Evolutionary conservation across 2,888 invertebrate species (phyloP), one percentile per base, ranked within the genome.

Genomic region (Zygogramma bicolorata): DNA sequence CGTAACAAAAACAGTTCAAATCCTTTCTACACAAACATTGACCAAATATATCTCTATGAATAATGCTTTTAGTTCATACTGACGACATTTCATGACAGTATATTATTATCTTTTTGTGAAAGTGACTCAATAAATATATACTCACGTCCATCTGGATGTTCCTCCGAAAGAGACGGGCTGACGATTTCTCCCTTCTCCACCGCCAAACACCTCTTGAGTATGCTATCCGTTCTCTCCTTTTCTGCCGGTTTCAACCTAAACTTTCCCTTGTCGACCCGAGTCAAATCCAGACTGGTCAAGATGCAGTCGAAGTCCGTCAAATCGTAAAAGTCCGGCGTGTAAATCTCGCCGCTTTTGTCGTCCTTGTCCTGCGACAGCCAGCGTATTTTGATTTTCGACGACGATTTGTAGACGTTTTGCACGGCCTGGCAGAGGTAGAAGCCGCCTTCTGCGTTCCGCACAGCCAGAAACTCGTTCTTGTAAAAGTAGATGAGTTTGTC

Each of bases 401-500:
- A 95, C 61, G 92, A 92, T 84, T 94, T 94, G 87, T 95, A 96
- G 71, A 97, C 94, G 86, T 97, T 97, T 88, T 97, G 96, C 88
- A 94, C 92, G 0, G 96, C 92, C 86, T 97, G 96, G 86, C 97
- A 97, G 71, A 97, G 91, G 86, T 94, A 95, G 88, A 95, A 95
- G 75, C 94, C 92, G 78, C 96, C 96, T 85, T 96, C 96, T 0
- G 94, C 94, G 85, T 97, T 97, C 79, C 97, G 91, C 0, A 97
- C 96, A 1, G 97, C 97, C 83, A 97, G 88, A 88, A 96, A 97
- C 87, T 96, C 95, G 84, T 95, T 95, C 92, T 95, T 96, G 87
- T 95, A 95, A 85, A 96, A 96, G 2, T 96, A 93, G 80, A 95
- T 93, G 49, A 96, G 91, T 83, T 94, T 95, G 78, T 95, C 95